Conservation (phyloP, 2,888 invertebrate genomes). For the Omphaloscelis lunosa region DNA sequence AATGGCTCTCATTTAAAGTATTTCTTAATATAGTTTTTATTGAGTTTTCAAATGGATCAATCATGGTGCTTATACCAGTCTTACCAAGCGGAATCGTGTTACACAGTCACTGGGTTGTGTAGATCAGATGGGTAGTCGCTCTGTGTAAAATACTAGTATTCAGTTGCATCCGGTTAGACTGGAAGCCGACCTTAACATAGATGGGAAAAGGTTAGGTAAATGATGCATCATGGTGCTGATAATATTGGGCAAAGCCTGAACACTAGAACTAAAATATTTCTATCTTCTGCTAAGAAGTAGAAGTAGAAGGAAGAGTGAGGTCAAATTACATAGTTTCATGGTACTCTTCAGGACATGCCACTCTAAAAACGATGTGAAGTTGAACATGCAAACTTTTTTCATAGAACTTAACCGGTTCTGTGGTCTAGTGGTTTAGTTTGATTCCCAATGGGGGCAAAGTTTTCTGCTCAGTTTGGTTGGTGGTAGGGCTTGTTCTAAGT, state of each 20-base stretch:
- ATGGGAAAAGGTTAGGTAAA: background rate
- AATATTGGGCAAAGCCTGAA: background rate
- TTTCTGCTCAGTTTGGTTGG: too few relatives aligned
- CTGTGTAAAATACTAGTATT: background rate
- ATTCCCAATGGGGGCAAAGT: too few relatives aligned
- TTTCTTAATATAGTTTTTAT: background rate
- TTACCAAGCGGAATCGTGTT: background rate
- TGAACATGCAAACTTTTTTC: background rate
- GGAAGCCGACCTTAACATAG: background rate
- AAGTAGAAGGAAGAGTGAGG: background rate
- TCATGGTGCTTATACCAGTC: background rate
- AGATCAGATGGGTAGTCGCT: background rate
- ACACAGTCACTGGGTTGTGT: background rate
- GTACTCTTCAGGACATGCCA: background rate
- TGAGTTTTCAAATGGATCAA: background rate
- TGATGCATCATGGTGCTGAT: background rate
- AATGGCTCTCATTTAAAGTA: too few relatives aligned
- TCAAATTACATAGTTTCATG: background rate
- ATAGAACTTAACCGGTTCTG: too few relatives aligned
- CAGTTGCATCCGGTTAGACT: background rate
- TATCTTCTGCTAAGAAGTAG: background rate
- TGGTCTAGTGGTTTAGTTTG: too few relatives aligned
- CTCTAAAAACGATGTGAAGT: background rate
- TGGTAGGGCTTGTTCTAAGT: too few relatives aligned
- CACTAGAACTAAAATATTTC: background rate